These are phyloP conservation scores for Eristalis arbustorum DNA, from an alignment of 2,888 invertebrate genomes.

Conservation along the genomic window DNA sequence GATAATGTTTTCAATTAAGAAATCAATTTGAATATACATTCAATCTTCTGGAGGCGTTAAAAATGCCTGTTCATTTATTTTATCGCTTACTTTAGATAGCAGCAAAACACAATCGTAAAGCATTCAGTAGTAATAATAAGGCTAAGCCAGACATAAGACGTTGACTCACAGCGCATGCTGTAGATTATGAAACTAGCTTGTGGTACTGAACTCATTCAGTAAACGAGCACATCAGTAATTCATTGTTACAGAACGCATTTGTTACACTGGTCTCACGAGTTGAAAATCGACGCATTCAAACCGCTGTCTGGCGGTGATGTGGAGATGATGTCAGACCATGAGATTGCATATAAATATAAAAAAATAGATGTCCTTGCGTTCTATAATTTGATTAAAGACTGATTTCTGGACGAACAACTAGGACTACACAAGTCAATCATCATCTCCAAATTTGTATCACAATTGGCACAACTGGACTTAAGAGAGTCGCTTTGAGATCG, in stretches of 20 bases:
- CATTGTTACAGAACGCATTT: neutral
- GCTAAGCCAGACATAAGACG: neutral
- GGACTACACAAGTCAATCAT: no score
- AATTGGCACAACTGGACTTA: no score
- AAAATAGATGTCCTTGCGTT: neutral
- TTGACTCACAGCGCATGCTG: neutral
- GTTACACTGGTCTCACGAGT: neutral
- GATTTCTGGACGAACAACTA: no score
- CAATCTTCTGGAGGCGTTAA: slow-evolving; percentile 33
- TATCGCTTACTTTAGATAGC: neutral
- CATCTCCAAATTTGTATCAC: no score
- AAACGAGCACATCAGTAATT: neutral
- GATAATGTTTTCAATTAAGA: slow-evolving; percentile 62
- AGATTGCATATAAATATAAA: neutral
- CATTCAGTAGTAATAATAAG: neutral
- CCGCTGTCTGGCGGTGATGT: neutral
- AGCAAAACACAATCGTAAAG: neutral
- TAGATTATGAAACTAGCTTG: neutral
- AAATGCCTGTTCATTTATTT: neutral
- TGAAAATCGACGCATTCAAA: neutral
- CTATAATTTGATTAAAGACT: no score
- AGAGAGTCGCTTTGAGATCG: no score
- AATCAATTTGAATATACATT: slow-evolving; percentile 59
- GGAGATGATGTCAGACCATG: neutral
- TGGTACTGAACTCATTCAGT: neutral